These are phyloP conservation scores for Phengaris alcon DNA, from an alignment of 2,888 invertebrate species.

Conservation along the genomic window DNA sequence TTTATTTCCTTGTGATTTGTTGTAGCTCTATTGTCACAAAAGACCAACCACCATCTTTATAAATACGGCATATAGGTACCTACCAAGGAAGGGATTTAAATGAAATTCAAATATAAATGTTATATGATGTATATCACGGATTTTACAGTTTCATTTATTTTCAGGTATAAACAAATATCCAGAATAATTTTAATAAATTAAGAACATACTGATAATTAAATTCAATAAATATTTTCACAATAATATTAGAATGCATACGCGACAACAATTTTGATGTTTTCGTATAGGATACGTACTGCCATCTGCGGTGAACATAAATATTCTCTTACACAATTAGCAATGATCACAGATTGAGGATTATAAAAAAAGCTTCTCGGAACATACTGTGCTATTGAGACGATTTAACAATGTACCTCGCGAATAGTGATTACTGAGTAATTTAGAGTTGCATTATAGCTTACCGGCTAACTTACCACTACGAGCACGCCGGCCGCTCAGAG, in stretches of 20 bases:
- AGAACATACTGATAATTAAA: slow-evolving; percentile 71
- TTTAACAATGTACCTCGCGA: slow-evolving; percentile 72
- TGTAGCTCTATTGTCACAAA: too few species aligned
- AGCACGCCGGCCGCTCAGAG: slow-evolving; percentile 65
- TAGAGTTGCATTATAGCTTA: slow-evolving; percentile 76
- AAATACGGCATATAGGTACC: background rate
- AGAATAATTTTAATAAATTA: slow-evolving; percentile 76
- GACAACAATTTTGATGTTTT: slow-evolving; percentile 62
- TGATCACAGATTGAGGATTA: slow-evolving; percentile 79
- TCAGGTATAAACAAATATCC: slow-evolving; percentile 76
- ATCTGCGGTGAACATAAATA: slow-evolving; percentile 68
- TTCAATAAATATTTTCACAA: slow-evolving; percentile 75
- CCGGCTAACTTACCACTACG: slow-evolving; percentile 73
- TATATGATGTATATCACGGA: slow-evolving; percentile 79
- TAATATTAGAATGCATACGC: slow-evolving; percentile 65
- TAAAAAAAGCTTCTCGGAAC: slow-evolving; percentile 75
- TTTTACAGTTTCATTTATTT: slow-evolving; percentile 78
- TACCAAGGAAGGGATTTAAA: slow-evolving; percentile 44
- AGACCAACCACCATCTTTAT: too few species aligned
- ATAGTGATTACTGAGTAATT: slow-evolving; percentile 78
- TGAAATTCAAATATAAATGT: slow-evolving; percentile 72
- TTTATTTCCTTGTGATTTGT: slow-evolving; percentile 18
- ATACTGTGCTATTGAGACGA: slow-evolving; percentile 76
- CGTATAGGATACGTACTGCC: slow-evolving; percentile 55
- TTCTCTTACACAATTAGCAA: slow-evolving; percentile 75